A percentile compares a stretch with the other conserved stretches of the same genome.
Evolutionary conservation across 2,888 invertebrate genomes (phyloP).

Genomic region (Leptinotarsa peninsularis): DNA sequence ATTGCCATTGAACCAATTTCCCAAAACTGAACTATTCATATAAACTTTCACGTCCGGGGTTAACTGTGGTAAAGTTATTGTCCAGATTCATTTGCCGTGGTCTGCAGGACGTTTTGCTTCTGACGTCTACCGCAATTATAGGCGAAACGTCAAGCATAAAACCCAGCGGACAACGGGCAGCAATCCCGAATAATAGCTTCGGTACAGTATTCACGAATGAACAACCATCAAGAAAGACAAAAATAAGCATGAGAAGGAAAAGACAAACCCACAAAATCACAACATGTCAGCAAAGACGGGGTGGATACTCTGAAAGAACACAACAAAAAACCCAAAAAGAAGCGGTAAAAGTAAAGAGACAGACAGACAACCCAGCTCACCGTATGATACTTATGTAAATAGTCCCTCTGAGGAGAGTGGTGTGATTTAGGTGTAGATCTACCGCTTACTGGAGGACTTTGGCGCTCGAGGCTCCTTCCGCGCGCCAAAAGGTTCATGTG

Average conservation of each 20-base stretch:
- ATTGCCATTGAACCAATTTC: too few species aligned
- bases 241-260: neutral
- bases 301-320: conserved; percentile 41
- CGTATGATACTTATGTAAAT: conserved; percentile 95
- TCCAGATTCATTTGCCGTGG: too few species aligned
- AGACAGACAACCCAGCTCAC: conserved; percentile 70
- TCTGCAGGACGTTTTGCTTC: too few species aligned
- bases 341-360: conserved; percentile 17
- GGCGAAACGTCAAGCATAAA: too few species aligned
- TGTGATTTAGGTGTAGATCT: conserved; percentile 86
- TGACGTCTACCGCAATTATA: too few species aligned
- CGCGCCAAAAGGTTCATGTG: conserved; percentile 88
- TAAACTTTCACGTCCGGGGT: too few species aligned
- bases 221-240: too few species aligned
- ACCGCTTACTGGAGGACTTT: conserved; percentile 89
- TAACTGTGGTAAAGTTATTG: too few species aligned
- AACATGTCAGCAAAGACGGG: conserved; percentile 23
- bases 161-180: too few species aligned
- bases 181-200: too few species aligned
- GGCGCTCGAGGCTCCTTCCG: conserved; percentile 77
- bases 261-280: conserved; percentile 15
- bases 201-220: too few species aligned
- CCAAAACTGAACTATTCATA: too few species aligned
- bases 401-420: conserved; percentile 85
- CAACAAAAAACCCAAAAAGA: conserved; percentile 22